A percentile compares a stretch with the other conserved stretches of the same genome.
Evolutionary conservation across 2,888 invertebrate genomes (phyloP).

Genomic region (Scaptomyza flava): DNA sequence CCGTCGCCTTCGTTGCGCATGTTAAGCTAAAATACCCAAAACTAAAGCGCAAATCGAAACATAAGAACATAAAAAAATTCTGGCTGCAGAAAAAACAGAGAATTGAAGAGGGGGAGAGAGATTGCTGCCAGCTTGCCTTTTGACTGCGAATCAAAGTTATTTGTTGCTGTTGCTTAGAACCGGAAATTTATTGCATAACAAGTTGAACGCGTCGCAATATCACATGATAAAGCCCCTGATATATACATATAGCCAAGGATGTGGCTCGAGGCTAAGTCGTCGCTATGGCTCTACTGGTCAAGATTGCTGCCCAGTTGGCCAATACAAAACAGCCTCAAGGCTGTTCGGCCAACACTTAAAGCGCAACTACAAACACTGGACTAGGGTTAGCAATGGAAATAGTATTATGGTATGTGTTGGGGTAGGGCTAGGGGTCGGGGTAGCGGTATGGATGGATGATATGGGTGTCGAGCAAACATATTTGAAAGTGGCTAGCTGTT

Average conservation of each 20-base stretch:
- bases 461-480: constrained; percentile 26
- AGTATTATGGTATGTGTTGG: not conserved
- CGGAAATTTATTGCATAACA: constrained; percentile 81
- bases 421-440: not conserved
- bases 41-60: constrained; percentile 27
- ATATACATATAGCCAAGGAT: constrained; percentile 16
- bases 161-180: constrained; percentile 56
- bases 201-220: constrained; percentile 61
- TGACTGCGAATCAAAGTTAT: constrained; percentile 42
- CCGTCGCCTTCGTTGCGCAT: constrained; percentile 16
- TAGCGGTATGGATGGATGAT: not conserved
- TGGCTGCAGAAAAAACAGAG: constrained; percentile 10
- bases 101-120: constrained; percentile 9
- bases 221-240: constrained; percentile 54
- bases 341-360: constrained; percentile 45
- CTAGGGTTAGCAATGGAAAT: not conserved
- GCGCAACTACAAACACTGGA: constrained; percentile 5
- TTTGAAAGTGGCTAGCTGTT: constrained; percentile 44
- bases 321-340: constrained; percentile 48
- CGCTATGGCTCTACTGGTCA: not conserved
- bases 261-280: constrained; percentile 6
- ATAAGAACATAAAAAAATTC: constrained; percentile 22
- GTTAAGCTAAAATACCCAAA: constrained; percentile 13
- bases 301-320: constrained; percentile 5
- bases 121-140: constrained; percentile 6